Evolutionary conservation across 30 jellyfish, hydroid and myxozoan species (phyloP).

Genomic region (Pseudorhiza aurosa): DNA sequence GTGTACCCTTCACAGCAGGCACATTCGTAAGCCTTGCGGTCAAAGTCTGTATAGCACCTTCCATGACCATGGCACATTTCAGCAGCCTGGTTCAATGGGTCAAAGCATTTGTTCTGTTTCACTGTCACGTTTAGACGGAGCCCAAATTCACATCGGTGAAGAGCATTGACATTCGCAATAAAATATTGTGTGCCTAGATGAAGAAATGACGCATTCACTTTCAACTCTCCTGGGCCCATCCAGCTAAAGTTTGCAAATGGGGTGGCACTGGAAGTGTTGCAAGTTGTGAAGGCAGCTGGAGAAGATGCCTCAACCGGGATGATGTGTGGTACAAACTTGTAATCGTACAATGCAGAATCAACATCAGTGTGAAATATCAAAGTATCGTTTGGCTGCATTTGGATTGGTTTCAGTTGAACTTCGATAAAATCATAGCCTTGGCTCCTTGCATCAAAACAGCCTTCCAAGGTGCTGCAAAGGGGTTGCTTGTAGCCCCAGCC

Average conservation of each 20-base stretch:
- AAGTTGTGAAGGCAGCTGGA: slow-evolving; percentile 66
- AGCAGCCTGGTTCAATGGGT: slow-evolving; percentile 29
- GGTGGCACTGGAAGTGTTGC: slow-evolving; percentile 81
- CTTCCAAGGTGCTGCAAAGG: slow-evolving; percentile 81
- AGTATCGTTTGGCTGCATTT: slow-evolving; percentile 80
- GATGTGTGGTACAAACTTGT: slow-evolving; percentile 80
- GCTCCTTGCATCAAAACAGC: slow-evolving; percentile 76
- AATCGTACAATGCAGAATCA: slow-evolving; percentile 76
- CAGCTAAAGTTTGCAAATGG: slow-evolving; percentile 71
- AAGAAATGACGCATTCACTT: slow-evolving; percentile 74
- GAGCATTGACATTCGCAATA: slow-evolving; percentile 82
- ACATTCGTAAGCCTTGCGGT: slow-evolving; percentile 62
- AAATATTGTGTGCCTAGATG: slow-evolving; percentile 86
- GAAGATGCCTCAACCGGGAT: slow-evolving; percentile 82
- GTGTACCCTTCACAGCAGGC: slow-evolving; percentile 83
- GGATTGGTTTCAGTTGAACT: slow-evolving; percentile 93
- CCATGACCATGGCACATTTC: slow-evolving; percentile 89
- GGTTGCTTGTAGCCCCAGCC: slow-evolving; percentile 97
- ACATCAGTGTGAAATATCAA: slow-evolving; percentile 78
- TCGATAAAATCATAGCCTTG: slow-evolving; percentile 56
- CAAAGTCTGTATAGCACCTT: slow-evolving; percentile 81
- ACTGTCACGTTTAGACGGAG: slow-evolving; percentile 90
- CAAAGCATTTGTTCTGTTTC: slow-evolving; percentile 75
- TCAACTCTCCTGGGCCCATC: slow-evolving; percentile 38
- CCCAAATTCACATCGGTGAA: slow-evolving; percentile 92